Evolutionary conservation across 2,797 vertebrate genomes (phyloP).

Genomic region (Acanthiza pusilla): DNA sequence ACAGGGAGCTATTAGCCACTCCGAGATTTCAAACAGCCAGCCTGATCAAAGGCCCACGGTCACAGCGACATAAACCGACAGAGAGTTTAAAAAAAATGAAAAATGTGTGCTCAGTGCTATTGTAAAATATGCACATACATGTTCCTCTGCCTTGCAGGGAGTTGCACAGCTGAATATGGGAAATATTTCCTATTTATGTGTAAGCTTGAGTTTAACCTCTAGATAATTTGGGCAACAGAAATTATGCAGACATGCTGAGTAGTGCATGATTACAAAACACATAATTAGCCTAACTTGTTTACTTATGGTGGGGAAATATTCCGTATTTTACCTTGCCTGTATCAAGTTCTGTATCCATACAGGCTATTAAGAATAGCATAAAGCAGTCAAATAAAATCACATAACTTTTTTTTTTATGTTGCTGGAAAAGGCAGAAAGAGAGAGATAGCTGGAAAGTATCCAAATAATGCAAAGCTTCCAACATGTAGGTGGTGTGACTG

Average conservation of each 20-base stretch:
- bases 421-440: neutral
- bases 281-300: neutral
- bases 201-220: constrained; percentile 3
- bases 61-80: neutral
- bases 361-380: neutral
- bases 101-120: neutral
- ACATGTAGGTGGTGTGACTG: neutral
- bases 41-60: constrained; percentile 46
- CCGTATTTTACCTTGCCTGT: neutral
- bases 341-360: neutral
- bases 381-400: neutral
- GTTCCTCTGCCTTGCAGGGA: neutral
- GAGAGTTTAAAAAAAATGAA: constrained; percentile 33
- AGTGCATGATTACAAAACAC: neutral
- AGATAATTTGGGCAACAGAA: neutral
- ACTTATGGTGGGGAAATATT: neutral
- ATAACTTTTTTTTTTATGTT: neutral
- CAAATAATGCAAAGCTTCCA: neutral
- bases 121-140: constrained; percentile 31
- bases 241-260: neutral
- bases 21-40: neutral
- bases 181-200: neutral
- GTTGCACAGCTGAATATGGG: neutral
- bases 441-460: neutral
- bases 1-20: constrained; percentile 42